phyloP scores from a whole-genome alignment of 2,797 vertebrate species.

The Chiroxiphia lanceolata region DNA sequence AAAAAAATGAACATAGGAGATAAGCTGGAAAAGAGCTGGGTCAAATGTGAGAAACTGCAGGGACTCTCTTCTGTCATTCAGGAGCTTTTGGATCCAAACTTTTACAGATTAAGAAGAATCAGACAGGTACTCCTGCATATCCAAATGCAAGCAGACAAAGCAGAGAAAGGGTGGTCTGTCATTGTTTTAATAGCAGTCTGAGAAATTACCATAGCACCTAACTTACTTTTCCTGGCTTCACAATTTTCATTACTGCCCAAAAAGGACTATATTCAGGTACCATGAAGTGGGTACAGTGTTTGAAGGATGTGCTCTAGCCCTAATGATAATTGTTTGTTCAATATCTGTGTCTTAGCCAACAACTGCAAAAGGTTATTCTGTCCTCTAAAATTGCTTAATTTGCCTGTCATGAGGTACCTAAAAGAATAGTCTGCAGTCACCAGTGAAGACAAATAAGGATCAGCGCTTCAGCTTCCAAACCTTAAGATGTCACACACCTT shows the following conservation, averaged over 20 bases:
- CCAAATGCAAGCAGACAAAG: not conserved
- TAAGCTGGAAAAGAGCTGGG: not conserved
- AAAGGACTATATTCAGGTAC: not conserved
- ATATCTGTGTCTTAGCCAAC: not conserved
- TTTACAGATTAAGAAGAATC: not conserved
- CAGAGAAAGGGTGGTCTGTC: fast-evolving
- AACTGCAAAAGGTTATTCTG: not conserved
- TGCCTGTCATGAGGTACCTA: not conserved
- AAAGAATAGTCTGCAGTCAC: not conserved
- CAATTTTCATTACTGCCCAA: not conserved
- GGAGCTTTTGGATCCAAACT: not conserved
- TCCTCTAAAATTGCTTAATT: not conserved
- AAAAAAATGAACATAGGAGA: not conserved
- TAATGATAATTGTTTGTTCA: not conserved
- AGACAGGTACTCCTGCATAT: not conserved
- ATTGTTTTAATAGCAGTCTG: not conserved
- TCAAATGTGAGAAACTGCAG: not conserved
- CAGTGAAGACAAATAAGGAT: not conserved
- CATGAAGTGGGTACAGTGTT: not conserved
- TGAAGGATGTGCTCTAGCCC: not conserved
- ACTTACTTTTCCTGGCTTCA: not conserved
- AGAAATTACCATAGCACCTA: not conserved
- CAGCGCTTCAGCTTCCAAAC: not conserved
- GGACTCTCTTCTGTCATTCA: not conserved
- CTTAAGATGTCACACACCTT: not conserved